Percentiles rank a stretch among this genome's conserved stretches.
phyloP scores from a whole-genome alignment of 2,888 invertebrate genomes.

The Dysmachus trigonus region DNA sequence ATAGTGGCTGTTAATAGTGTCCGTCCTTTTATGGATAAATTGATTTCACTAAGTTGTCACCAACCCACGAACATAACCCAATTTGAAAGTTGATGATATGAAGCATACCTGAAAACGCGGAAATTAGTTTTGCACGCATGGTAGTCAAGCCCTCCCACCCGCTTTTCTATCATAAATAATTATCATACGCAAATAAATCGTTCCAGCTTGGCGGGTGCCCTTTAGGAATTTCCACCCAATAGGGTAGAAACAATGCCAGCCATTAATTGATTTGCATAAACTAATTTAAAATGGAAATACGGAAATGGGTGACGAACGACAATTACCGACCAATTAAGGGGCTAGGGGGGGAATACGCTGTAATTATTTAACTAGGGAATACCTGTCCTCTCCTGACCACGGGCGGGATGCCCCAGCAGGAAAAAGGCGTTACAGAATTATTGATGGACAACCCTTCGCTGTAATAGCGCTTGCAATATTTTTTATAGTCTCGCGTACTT shows the following conservation, averaged over 20 bases:
- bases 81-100: not conserved
- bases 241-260: not conserved
- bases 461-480: not conserved
- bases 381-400: not conserved
- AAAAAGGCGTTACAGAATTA: not conserved
- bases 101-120: not conserved
- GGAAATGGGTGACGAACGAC: not conserved
- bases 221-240: not conserved
- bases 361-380: not conserved
- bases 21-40: not conserved
- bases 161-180: not conserved
- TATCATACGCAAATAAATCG: not conserved
- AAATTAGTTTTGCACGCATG: not conserved
- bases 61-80: not conserved
- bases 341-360: not conserved
- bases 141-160: not conserved
- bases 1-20: not conserved
- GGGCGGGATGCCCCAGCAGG: not conserved
- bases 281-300: slow-evolving; percentile 24
- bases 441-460: not conserved
- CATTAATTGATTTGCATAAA: slow-evolving; percentile 1
- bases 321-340: slow-evolving; percentile 27
- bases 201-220: not conserved
- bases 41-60: not conserved
- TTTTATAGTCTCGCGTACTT: not conserved